A percentile compares a stretch with the other conserved stretches of the same genome.
Evolutionary conservation across 2,113 vertebrate genomes (phyloP).

Genomic region (Scopus umbretta): DNA sequence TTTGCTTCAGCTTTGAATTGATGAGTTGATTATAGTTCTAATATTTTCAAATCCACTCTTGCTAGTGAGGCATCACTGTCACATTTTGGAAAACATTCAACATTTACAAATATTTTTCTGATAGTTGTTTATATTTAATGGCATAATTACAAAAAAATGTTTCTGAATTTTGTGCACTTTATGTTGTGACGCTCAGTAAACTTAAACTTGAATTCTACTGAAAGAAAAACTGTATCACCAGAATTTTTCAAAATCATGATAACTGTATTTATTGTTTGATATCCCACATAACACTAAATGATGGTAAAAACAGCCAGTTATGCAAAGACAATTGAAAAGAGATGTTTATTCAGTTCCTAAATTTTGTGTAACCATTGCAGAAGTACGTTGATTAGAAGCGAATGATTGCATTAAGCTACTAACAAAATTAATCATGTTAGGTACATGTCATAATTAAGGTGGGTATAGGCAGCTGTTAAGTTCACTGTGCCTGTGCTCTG

Average conservation of each 20-base stretch:
- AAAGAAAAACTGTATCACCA: background rate
- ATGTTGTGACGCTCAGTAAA: background rate
- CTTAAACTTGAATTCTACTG: background rate
- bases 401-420: background rate
- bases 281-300: background rate
- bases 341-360: background rate
- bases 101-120: background rate
- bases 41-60: background rate
- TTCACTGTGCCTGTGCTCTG: background rate
- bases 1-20: background rate
- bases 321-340: background rate
- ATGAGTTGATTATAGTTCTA: background rate
- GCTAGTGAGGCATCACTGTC: background rate
- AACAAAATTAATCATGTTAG: background rate
- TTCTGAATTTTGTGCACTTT: background rate
- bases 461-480: background rate
- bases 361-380: background rate
- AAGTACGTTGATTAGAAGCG: background rate
- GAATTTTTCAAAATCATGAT: background rate
- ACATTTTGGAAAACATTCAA: background rate
- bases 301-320: background rate
- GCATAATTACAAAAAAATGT: background rate
- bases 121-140: background rate
- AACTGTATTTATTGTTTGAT: background rate
- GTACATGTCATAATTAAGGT: background rate